Conservation (phyloP, 2,113 vertebrate genomes). For the Ciconia maguari region DNA sequence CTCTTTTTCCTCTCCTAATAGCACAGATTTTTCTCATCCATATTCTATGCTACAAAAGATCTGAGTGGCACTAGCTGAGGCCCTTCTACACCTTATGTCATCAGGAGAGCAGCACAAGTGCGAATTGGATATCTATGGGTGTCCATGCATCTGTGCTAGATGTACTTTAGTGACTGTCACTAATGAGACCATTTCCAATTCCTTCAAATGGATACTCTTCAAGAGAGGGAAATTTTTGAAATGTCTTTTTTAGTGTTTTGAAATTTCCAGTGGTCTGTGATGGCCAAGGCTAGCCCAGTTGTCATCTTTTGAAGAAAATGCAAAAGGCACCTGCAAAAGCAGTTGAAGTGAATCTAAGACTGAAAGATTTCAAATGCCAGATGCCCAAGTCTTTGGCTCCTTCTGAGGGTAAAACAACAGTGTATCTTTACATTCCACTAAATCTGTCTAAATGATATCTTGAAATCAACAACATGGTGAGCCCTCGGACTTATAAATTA, state of each 20-base stretch:
- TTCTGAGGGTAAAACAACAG: not conserved
- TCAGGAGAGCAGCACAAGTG: not conserved
- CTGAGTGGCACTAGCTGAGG: not conserved
- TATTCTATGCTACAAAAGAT: not conserved
- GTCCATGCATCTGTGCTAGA: not conserved
- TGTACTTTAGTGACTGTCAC: not conserved
- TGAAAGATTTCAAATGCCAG: not conserved
- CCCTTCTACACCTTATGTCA: not conserved
- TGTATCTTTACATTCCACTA: not conserved
- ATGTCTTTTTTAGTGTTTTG: not conserved
- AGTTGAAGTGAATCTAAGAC: not conserved
- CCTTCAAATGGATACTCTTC: not conserved
- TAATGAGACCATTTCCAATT: not conserved
- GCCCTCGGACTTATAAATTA: not conserved
- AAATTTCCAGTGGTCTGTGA: not conserved
- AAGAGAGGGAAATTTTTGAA: not conserved
- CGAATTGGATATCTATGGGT: not conserved
- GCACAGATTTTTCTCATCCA: not conserved
- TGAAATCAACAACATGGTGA: slow-evolving; percentile 5
- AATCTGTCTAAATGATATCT: not conserved
- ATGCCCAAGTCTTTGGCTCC: not conserved
- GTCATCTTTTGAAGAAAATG: not conserved
- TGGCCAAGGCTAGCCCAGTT: not conserved
- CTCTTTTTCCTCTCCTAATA: not conserved
- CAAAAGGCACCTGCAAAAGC: not conserved